phyloP scores from a whole-genome alignment of 2,888 invertebrate species.

The Drosophila meridiana region DNA sequence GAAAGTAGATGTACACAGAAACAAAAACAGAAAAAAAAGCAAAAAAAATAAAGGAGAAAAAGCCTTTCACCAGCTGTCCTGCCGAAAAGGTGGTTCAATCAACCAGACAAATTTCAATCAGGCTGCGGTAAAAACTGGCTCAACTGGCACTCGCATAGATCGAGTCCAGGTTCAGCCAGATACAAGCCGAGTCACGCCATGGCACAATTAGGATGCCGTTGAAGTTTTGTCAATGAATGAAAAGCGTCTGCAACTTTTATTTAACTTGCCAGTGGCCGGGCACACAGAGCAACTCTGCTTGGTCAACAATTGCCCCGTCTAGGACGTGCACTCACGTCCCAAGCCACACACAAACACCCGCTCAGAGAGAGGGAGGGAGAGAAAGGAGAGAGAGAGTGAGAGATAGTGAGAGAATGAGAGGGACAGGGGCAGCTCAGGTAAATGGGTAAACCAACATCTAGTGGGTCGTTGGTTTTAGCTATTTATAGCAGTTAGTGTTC shows the following conservation, averaged over 20 bases:
- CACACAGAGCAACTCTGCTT: constrained; percentile 45
- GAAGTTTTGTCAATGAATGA: constrained; percentile 77
- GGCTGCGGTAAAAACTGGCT: constrained; percentile 62
- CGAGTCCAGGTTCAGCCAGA: constrained; percentile 15
- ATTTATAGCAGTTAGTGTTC: constrained; percentile 33
- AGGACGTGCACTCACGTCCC: constrained; percentile 64
- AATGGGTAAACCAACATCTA: constrained; percentile 42
- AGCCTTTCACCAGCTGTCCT: constrained; percentile 34
- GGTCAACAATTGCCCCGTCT: constrained; percentile 70
- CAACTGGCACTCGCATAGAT: constrained; percentile 8
- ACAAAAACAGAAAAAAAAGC: not conserved
- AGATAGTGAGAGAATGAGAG: not conserved
- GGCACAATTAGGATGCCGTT: constrained; percentile 73
- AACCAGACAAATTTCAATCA: constrained; percentile 79
- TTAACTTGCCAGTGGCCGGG: constrained; percentile 65
- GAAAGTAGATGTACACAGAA: not conserved
- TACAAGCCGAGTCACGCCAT: constrained; percentile 60
- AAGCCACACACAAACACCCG: constrained; percentile 12
- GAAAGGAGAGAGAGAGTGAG: not conserved
- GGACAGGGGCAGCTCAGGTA: constrained; percentile 21
- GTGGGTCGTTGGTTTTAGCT: constrained; percentile 34
- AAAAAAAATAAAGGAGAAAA: not conserved
- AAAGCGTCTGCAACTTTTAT: constrained; percentile 77
- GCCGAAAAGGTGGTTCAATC: constrained; percentile 66
- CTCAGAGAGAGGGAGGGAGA: constrained; percentile 7